These are phyloP conservation scores for Kryphioiulus occultus DNA, from an alignment of 2,888 invertebrate species.

Conservation along the genomic window DNA sequence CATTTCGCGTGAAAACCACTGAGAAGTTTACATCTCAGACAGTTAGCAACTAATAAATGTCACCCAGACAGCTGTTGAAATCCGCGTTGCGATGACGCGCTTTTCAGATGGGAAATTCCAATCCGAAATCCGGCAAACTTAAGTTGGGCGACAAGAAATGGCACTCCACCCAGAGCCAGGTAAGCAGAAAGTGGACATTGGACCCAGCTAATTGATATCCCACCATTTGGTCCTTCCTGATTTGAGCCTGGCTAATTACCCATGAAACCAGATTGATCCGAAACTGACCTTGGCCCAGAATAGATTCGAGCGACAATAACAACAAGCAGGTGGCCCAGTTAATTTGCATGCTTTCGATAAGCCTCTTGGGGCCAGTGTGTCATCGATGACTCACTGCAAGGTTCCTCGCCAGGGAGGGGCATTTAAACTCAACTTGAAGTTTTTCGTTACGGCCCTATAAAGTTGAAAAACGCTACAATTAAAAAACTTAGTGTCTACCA, in stretches of 20 bases:
- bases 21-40: no score
- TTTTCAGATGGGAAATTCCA: slow-evolving; percentile 52
- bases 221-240: no score
- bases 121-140: slow-evolving; percentile 50
- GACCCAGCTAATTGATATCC: neutral
- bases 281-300: neutral
- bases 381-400: neutral
- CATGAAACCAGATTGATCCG: no score
- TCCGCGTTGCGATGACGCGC: neutral
- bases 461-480: no score
- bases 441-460: no score
- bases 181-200: neutral
- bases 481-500: no score
- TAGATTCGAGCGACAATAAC: neutral
- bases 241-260: no score
- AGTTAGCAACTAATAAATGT: no score
- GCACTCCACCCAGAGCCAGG: slow-evolving; percentile 54
- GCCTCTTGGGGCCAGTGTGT: neutral
- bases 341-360: no score
- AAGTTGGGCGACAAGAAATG: slow-evolving; percentile 53
- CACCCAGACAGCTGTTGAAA: neutral
- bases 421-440: neutral
- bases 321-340: neutral
- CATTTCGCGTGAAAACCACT: no score
- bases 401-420: neutral